These are phyloP conservation scores for Notolepis coatsorum DNA, from an alignment of 2,797 vertebrate genomes.

Conservation along the genomic window DNA sequence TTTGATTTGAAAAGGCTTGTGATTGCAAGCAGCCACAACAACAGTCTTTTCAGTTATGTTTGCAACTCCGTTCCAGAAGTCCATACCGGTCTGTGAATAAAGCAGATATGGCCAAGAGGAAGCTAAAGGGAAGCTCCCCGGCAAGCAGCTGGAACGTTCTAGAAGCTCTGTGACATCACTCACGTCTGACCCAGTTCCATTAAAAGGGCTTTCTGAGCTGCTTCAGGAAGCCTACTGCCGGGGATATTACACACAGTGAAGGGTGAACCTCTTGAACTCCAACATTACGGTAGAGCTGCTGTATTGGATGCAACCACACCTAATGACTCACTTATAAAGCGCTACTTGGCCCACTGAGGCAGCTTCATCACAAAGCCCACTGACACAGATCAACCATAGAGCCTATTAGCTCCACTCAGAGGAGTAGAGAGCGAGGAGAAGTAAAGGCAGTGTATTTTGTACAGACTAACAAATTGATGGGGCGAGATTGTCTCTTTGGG, in stretches of 20 bases:
- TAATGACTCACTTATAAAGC: conserved; percentile 12
- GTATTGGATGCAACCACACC: conserved; percentile 20
- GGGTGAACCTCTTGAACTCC: conserved; percentile 34
- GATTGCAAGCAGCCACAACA: not conserved
- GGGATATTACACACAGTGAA: conserved; percentile 45
- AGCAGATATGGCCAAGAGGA: conserved; percentile 28
- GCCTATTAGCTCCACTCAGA: not conserved
- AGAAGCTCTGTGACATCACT: conserved; percentile 61
- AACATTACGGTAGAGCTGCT: conserved; percentile 43
- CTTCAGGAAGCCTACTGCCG: conserved; percentile 53
- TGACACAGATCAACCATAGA: not conserved
- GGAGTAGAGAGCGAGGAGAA: too few species aligned
- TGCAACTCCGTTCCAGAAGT: too few species aligned
- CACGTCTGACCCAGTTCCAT: conserved; percentile 72
- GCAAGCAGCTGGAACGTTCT: not conserved
- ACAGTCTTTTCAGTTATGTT: too few species aligned
- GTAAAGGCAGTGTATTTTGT: too few species aligned
- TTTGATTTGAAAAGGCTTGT: conserved; percentile 66
- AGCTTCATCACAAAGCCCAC: not conserved
- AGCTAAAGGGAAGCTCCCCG: too few species aligned
- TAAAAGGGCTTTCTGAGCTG: conserved; percentile 47
- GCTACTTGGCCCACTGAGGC: not conserved
- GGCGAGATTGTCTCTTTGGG: too few species aligned
- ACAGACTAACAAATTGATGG: too few species aligned
- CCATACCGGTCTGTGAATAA: conserved; percentile 18